Evolutionary conservation across 2,797 vertebrate species (phyloP), one percentile per base, ranked within the genome.

Genomic region (Arremon brunneinucha): DNA sequence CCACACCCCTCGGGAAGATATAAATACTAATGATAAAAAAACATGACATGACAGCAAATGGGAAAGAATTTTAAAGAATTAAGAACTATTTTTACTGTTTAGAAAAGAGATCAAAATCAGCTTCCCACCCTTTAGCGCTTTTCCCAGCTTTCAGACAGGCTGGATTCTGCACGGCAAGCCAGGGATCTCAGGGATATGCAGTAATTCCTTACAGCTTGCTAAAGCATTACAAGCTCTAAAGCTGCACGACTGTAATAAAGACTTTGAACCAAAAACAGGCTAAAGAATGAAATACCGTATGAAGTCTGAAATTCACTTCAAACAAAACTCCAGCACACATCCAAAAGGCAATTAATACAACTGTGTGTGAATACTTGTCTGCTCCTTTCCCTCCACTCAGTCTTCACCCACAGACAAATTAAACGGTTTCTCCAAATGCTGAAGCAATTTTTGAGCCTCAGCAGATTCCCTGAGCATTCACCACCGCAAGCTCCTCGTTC

Each of bases 181-280:
- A 77, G 63, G 43, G 92, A 90, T 91, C 93, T 81, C 44, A 1
- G 83, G 82, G 87, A 96, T 93, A 76, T 79, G 32, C 37, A 77
- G 41, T 88, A 96, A 94, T 86, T 91, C 89, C 91, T 77, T 70
- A 82, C 80, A 96, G 91, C 83, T 92, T 94, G 87, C 89, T 82
- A 50, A 79, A 94, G 94, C 55, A 84, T 92, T 86, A 88, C 74
- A 46, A 76, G 56, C 46, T 79, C 74, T 86, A 79, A 79, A 95
- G 71, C 70, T 46, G 56, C 83, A 78, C 3, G 0, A 39, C 62
- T 72, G 41, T 39, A 93, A 79, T 87, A 76, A 80, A 93, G 80
- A 77, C 87, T 82, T 62, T 10, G 4, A 89, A 88, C 35, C 18
- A 74, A 60, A 67, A 87, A n/a, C 47, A 57, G 55, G 11, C 71